Base-by-base conservation (phyloP, 1,140 invertebrate genomes). In the Nasonia giraulti region DNA sequence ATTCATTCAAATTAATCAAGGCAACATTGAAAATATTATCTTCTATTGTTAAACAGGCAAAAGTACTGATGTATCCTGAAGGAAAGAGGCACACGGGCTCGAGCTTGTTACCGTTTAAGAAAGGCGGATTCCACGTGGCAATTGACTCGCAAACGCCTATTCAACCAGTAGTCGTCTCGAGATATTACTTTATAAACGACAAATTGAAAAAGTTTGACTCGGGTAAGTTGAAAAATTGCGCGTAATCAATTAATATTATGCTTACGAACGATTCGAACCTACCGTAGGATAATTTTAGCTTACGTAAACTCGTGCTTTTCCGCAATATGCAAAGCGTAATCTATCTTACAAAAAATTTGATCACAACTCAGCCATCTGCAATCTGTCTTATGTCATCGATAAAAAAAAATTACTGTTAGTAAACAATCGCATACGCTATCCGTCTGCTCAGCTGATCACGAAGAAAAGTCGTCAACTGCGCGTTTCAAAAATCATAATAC, bases 91-190 rank as follows among this genome's bases (percentile, higher is more conserved):
- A 96, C 87, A 92, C 94, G 14, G 94, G 95, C 37, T 94, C 95
- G 17, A 94, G 94, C 10, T 91, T 98, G 62, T 88, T 97, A 86
- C 96, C 96, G 2, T 97, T 97, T 89, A 98, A 99, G 91, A 99
- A 99, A 93, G 98, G 98, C 1, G 98, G 97, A 2, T 99, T 99
- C 92, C 97, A 99, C 91, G 95, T 98, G 85, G 98, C 98, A 1
- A 93, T 98, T 73, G 95, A 96, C 84, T 96, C 96, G 14, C 95
- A 97, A 90, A 95, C 96, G 74, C 97, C 97, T 17, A 96, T 99
- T 86, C 96, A 98, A 89, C 98, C 98, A 0, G 95, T 99, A 0
- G 96, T 98, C 40, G 96, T 98, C n/a, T 98, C 97, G 0, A 96
- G 96, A 89, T 99, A 98, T 91, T 95, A 95, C 75, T 98, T 98